Evolutionary conservation across 1,140 invertebrate genomes (phyloP), one percentile per base, ranked within the genome.

Genomic region (Cherax quadricarinatus): DNA sequence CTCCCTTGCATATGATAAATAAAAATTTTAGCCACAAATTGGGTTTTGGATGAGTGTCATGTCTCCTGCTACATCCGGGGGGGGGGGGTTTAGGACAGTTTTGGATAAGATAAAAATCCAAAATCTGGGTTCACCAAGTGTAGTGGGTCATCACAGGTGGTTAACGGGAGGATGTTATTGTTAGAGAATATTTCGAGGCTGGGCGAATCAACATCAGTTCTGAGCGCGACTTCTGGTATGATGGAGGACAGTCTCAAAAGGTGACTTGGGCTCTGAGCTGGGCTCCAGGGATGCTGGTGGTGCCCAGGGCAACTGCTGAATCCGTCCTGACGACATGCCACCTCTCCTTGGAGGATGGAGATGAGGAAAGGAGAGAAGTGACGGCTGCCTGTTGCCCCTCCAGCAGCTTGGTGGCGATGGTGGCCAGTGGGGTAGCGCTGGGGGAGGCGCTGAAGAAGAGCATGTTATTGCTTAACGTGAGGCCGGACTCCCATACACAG

Each of bases 381-480:
- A 86, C 70, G 53, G 82, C 70, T 10, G 75, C 81, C 41, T 78
- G 84, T 21, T 60, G 41, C 48, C n/a, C 60, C 3, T 75, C 81
- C 49, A 84, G 24, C 48, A 93, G 87, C 82, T 89, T 86, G 1
- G 89, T 86, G 86, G 93, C 93, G 18, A 93, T 93, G 60, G 86
- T 87, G 1, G 90, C 82, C 57, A 93, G 92, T 3, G 93, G 92
- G 9, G 88, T 84, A 49, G 83, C 60, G 49, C 79, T 92, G n/a
- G 89, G 87, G 21, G 80, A 48, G 41, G 92, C 62, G 70, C 84
- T 49, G 93, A 94, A 94, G 73, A 94, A 93, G 41, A 94, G 88
- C 75, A 94, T 91, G 87, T 94, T 94, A n/a, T 94, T 92, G 24
- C 92, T 92, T 16, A 94, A 86, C 4, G 93, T 91, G 16, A 94